Evolutionary conservation across 2,888 invertebrate genomes (phyloP).

Genomic region (Cantharis rustica): DNA sequence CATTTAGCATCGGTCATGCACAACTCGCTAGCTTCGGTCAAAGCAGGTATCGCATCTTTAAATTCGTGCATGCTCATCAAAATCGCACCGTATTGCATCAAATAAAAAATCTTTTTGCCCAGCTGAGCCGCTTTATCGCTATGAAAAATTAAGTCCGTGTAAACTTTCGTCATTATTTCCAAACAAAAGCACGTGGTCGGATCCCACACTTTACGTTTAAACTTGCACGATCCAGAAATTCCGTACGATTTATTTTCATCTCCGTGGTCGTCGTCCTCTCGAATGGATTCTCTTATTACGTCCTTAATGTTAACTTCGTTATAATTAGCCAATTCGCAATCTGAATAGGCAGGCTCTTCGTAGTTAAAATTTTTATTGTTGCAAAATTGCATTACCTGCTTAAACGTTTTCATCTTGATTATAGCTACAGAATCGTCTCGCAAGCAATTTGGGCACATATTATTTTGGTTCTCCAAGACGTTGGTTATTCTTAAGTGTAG

Average conservation of each 20-base stretch:
- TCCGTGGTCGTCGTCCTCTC: neutral
- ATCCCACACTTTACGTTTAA: slow-evolving; percentile 38
- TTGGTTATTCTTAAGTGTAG: slow-evolving; percentile 61
- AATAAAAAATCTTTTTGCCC: slow-evolving; percentile 44
- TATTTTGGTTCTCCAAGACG: slow-evolving; percentile 59
- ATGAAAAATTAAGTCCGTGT: slow-evolving; percentile 37
- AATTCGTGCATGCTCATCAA: slow-evolving; percentile 46
- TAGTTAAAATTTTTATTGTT: slow-evolving; percentile 13
- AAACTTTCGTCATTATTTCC: slow-evolving; percentile 39
- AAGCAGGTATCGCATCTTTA: slow-evolving; percentile 43
- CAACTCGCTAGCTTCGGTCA: slow-evolving; percentile 39
- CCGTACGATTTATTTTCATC: neutral
- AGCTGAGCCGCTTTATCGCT: slow-evolving; percentile 37
- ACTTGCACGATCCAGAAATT: neutral
- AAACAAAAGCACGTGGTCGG: slow-evolving; percentile 42
- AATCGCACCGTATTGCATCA: slow-evolving; percentile 48
- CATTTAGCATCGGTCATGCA: slow-evolving; percentile 36
- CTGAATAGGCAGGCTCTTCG: neutral
- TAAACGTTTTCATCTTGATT: slow-evolving; percentile 21
- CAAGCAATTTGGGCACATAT: slow-evolving; percentile 59
- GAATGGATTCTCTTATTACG: slow-evolving; percentile 15
- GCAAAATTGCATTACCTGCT: slow-evolving; percentile 33
- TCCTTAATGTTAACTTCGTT: slow-evolving; percentile 12
- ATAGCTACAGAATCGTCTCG: slow-evolving; percentile 20
- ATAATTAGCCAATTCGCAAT: neutral